Base-by-base conservation (phyloP, 2,113 vertebrate species). In the Panthera leo region DNA sequence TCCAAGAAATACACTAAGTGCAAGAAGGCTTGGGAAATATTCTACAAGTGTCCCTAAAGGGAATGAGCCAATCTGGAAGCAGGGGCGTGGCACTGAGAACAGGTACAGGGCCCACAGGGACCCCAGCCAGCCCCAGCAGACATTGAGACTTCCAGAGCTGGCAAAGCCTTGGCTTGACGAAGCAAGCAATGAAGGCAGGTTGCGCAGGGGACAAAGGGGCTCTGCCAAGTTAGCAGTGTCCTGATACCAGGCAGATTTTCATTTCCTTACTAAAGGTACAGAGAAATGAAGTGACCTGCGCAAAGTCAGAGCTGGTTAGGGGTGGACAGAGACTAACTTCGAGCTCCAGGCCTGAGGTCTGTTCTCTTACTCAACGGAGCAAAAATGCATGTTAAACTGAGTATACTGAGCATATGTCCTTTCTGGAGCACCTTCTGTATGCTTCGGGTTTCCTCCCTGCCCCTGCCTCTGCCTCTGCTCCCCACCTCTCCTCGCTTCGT, bases 371-470 rank as follows among this genome's bases (percentile, higher is more conserved):
- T 67, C 58, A 51, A 3, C 4, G 9, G 70, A 82, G 58, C 71
- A 91, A 70, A 27, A 0, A 48, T 0, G 29, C 61, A 29, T 0
- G 15, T 16, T 15, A 45, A 31, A 51, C 7, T 0, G 34, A 13
- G 36, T 21, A 3, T 4, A 27, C 1, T 1, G 16, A 61, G 79
- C 70, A 2, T 3, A 21, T 19, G 84, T 3, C 39, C 16, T 39
- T 67, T 12, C 67, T 11, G 3, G 4, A 36, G 21, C 36, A 5
- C 36, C n/a, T 6, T 34, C 67, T 31, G 27, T 12, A 1, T 5
- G 63, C 18, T 73, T 65, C 79, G 0, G 4, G 39, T 18, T 18
- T 65, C 36, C 34, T 87, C n/a, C n/a, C 45, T 65, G 29, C 7
- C 34, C 16, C 68, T 29, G 36, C 16, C 61, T 42, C 34, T 25